Evolutionary conservation across 2,888 invertebrate genomes (phyloP).

Genomic region (Drosophila macrospina): DNA sequence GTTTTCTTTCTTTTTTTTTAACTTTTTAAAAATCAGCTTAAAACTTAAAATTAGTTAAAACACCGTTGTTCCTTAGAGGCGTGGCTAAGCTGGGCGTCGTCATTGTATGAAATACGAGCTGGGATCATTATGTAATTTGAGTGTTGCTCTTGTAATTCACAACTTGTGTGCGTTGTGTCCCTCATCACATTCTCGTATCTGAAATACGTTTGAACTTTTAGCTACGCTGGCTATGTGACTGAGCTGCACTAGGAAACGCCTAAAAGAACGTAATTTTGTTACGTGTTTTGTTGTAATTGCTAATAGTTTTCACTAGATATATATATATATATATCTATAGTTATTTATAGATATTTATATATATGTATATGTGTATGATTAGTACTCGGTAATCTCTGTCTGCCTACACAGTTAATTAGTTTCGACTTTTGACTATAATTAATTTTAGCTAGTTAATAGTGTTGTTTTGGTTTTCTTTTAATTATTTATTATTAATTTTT

Average conservation of each 20-base stretch:
- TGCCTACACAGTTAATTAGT: slow-evolving; percentile 42
- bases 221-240: slow-evolving; percentile 21
- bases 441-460: slow-evolving; percentile 59
- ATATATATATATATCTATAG: slow-evolving; percentile 11
- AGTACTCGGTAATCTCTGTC: slow-evolving; percentile 36
- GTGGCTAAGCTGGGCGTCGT: slow-evolving; percentile 26
- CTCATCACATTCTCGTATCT: slow-evolving; percentile 1
- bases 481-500: slow-evolving; percentile 35
- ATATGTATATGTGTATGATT: slow-evolving; percentile 13
- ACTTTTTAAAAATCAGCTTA: slow-evolving; percentile 19
- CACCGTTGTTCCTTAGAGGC: slow-evolving; percentile 16
- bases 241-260: slow-evolving; percentile 47
- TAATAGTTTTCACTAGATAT: slow-evolving; percentile 35
- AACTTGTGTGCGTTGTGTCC: neutral
- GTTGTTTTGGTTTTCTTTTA: slow-evolving; percentile 35
- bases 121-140: neutral
- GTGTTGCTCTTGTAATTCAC: slow-evolving; percentile 2
- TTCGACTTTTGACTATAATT: slow-evolving; percentile 45
- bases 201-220: slow-evolving; percentile 5
- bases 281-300: slow-evolving; percentile 21
- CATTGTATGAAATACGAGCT: slow-evolving; percentile 11
- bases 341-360: slow-evolving; percentile 2
- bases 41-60: slow-evolving; percentile 27
- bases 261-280: slow-evolving; percentile 14
- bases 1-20: slow-evolving; percentile 11